Evolutionary conservation across 2,797 vertebrate genomes (phyloP).

Genomic region (Gobio occitaniae): DNA sequence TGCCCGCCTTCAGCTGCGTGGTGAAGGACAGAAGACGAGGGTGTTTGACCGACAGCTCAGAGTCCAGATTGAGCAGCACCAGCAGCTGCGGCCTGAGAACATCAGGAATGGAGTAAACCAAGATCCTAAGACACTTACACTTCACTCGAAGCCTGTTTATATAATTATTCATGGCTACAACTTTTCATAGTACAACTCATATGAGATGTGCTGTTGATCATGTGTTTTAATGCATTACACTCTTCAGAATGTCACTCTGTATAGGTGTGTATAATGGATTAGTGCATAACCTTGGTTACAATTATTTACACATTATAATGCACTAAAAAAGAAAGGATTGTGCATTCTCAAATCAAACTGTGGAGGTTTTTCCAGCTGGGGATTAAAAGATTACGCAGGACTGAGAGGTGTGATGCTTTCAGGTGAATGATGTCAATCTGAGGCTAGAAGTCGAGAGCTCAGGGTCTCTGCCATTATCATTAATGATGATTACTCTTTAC

Average conservation of each 20-base stretch:
- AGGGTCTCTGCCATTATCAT: slow-evolving; percentile 10
- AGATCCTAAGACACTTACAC: background rate
- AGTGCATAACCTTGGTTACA: background rate
- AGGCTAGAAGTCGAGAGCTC: background rate
- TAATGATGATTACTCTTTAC: background rate
- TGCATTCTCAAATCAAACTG: background rate
- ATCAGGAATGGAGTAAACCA: background rate
- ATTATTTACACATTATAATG: background rate
- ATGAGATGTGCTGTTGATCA: background rate
- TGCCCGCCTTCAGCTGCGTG: slow-evolving; percentile 93
- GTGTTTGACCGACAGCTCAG: slow-evolving; percentile 86
- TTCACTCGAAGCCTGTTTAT: background rate
- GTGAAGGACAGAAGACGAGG: slow-evolving; percentile 91
- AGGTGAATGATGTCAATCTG: slow-evolving; percentile 15
- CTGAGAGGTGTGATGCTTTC: slow-evolving; percentile 30
- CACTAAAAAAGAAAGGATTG: background rate
- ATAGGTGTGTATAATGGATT: background rate
- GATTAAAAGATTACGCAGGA: slow-evolving; percentile 49
- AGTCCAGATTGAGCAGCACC: slow-evolving; percentile 89
- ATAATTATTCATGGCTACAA: background rate
- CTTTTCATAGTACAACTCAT: background rate
- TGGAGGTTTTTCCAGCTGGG: background rate
- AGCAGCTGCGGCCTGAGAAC: slow-evolving; percentile 87
- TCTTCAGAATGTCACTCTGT: background rate
- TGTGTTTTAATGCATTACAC: background rate